Evolutionary conservation across 2,888 invertebrate genomes (phyloP), one percentile per base, ranked within the genome.

Genomic region (Protonemura montana): DNA sequence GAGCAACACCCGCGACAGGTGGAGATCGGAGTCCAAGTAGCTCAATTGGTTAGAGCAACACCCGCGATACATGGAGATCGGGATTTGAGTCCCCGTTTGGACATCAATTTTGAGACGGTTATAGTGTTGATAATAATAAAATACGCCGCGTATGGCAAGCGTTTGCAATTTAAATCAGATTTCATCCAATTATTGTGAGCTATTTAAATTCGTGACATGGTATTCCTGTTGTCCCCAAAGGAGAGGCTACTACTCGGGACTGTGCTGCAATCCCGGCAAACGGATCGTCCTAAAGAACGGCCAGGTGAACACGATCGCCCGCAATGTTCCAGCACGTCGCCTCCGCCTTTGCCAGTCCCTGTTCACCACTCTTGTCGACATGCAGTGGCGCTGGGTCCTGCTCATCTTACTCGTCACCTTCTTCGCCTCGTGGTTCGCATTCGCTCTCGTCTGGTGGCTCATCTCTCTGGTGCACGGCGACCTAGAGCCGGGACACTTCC

Each of bases 361-460:
- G 76, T 94, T 93, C 90, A 94, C 94, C 27, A 94, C 94, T 0
- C 89, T 94, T 91, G 94, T 96, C 29, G 95, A 96, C 91, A 93
- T 95, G 89, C 93, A 94, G 90, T 97, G 96, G 97, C 92, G 95
- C 10, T 95, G 94, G 92, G 94, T 95, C 0, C 91, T 95, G 0
- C 89, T 95, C 0, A 91, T 95, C 26, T 94, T 96, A 90, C 92
- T 94, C 76, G 89, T 93, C 7, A 92, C 93, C 0, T 96, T 95
- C 90, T 93, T 95, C 89, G 89, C 94, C 16, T 95, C 96, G 90
- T 98, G 97, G 97, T 91, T 96, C 28, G 89, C 95, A 16, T 97
- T 97, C 90, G 97, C 96, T 0, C 92, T 94, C 10, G 93, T 97
- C 88, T 97, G 97, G 95, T 96, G 95, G 92, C 92, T 95, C 27